These are phyloP conservation scores for Subanguina moxae DNA, from an alignment of 1,140 invertebrate genomes.

Conservation along the genomic window DNA sequence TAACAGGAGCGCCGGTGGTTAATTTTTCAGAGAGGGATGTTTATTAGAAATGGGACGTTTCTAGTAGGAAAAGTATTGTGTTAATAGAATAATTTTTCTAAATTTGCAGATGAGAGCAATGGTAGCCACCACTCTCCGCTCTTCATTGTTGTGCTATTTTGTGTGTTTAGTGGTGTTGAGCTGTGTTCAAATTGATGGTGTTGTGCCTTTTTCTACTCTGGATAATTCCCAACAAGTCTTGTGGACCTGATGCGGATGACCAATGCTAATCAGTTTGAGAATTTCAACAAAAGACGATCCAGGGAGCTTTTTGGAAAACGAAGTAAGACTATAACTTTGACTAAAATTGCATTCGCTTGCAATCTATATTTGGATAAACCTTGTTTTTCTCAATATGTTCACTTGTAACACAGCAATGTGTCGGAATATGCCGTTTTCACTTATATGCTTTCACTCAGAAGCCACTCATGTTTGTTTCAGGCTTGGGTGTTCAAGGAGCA, in stretches of 20 bases:
- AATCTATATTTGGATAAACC: too few relatives aligned
- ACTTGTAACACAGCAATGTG: too few relatives aligned
- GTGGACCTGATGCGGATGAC: neutral
- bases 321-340: neutral
- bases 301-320: constrained; percentile 19
- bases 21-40: too few relatives aligned
- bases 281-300: constrained; percentile 8
- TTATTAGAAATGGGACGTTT: too few relatives aligned
- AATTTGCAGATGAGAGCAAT: neutral
- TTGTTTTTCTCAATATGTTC: too few relatives aligned
- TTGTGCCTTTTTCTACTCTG: too few relatives aligned
- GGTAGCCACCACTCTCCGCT: neutral
- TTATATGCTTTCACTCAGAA: neutral
- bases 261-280: neutral
- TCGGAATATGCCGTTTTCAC: neutral
- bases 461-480: neutral
- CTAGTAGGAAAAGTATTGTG: too few relatives aligned
- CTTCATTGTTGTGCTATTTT: neutral
- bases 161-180: constrained; percentile 4
- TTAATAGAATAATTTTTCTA: too few relatives aligned
- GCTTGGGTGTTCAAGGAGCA: neutral
- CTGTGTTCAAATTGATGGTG: neutral
- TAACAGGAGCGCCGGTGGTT: too few relatives aligned
- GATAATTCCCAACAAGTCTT: neutral
- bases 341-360: too few relatives aligned